Percentiles rank a stretch among this genome's conserved stretches.
These are phyloP conservation scores for Puntigrus tetrazona DNA, from an alignment of 2,113 vertebrate species.

Conservation along the genomic window DNA sequence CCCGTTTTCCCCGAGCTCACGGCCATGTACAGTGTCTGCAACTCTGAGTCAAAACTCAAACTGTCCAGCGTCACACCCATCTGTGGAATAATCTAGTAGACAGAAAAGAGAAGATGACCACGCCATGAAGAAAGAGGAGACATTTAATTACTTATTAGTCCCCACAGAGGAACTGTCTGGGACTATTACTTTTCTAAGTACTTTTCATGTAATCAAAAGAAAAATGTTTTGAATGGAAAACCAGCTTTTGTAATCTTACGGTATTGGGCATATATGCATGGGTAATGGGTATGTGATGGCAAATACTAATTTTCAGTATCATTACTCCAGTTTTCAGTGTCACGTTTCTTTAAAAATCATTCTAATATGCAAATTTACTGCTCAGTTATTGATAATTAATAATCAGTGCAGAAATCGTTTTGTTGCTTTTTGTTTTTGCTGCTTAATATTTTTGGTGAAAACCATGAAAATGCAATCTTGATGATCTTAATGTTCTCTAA, in stretches of 20 bases:
- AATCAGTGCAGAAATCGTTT: neutral
- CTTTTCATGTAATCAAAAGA: neutral
- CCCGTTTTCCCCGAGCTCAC: slow-evolving; percentile 40
- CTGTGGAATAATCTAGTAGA: slow-evolving; percentile 64
- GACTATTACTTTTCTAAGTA: neutral
- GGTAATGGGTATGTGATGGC: neutral
- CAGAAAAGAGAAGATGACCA: neutral
- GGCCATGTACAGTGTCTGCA: slow-evolving; percentile 65
- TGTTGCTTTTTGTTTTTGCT: too few species aligned
- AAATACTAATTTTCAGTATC: neutral
- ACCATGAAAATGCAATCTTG: neutral
- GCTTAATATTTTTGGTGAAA: neutral
- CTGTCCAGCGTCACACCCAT: slow-evolving; percentile 43
- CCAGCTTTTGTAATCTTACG: neutral
- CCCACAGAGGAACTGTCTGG: neutral
- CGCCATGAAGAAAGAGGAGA: neutral
- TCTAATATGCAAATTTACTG: neutral
- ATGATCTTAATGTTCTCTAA: too few species aligned
- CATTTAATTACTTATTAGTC: neutral
- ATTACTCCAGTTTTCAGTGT: neutral
- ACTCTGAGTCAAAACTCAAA: slow-evolving; percentile 56
- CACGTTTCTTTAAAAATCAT: neutral
- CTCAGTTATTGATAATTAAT: neutral
- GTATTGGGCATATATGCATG: neutral
- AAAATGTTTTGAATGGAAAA: neutral